Evolutionary conservation across 2,888 invertebrate genomes (phyloP).

Genomic region (Ganaspis brasiliensis): DNA sequence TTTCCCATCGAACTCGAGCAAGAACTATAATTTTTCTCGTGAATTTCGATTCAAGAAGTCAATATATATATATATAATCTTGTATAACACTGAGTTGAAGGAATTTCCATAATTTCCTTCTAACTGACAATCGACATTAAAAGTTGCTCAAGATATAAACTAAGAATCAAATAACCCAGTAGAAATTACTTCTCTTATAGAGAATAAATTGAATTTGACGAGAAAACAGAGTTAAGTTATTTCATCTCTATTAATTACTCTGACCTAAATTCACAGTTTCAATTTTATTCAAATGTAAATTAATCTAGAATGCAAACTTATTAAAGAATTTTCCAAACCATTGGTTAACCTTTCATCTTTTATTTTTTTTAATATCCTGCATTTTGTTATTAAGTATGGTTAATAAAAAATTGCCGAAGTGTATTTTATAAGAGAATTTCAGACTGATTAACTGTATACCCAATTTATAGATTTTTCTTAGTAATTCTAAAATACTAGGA

Average conservation of each 20-base stretch:
- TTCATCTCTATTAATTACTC: not conserved
- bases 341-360: not conserved
- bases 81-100: not conserved
- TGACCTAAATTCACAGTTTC: not conserved
- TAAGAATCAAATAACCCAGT: constrained; percentile 4
- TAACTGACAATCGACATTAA: not conserved
- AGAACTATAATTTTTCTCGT: constrained; percentile 28
- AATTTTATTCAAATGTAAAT: not conserved
- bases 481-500: too few species aligned
- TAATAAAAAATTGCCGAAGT: too few species aligned
- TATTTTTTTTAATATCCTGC: too few species aligned
- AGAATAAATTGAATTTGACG: not conserved
- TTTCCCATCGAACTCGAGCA: not conserved
- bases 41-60: constrained; percentile 2
- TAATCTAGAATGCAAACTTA: not conserved
- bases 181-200: not conserved
- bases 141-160: not conserved
- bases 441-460: too few species aligned
- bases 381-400: too few species aligned
- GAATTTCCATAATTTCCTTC: not conserved
- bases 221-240: not conserved
- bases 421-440: too few species aligned
- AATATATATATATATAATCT: not conserved
- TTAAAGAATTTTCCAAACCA: too few species aligned
- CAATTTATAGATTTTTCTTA: too few species aligned